These are phyloP conservation scores for Cliona cf. orientalis DNA, from an alignment of 37 sponge, comb jelly and placozoan species.

Conservation along the genomic window DNA sequence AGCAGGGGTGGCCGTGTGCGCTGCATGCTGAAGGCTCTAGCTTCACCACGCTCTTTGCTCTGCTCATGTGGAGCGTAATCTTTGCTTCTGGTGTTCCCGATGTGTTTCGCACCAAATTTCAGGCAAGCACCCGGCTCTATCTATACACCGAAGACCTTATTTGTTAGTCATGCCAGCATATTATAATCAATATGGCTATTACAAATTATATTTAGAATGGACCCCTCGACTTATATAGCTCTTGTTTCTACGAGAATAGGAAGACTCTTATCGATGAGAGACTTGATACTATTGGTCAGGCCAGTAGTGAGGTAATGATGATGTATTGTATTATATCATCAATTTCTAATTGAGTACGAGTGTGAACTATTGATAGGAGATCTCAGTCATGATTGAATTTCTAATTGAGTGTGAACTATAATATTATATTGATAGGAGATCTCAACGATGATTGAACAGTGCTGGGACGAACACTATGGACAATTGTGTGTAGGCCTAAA, in stretches of 20 bases:
- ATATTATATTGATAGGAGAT: constrained; percentile 40
- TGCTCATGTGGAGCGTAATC: constrained; percentile 81
- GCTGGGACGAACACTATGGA: constrained; percentile 58
- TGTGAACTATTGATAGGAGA: constrained; percentile 27
- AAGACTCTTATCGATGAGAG: constrained; percentile 54
- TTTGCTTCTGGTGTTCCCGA: constrained; percentile 62
- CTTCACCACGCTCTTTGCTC: constrained; percentile 61
- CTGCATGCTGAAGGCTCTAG: constrained; percentile 74
- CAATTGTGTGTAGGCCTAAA: constrained; percentile 52
- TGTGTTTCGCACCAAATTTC: constrained; percentile 75
- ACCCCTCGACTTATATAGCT: constrained; percentile 69
- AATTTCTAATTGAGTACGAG: no score
- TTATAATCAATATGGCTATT: neutral
- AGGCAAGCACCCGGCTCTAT: constrained; percentile 38
- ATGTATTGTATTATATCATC: neutral
- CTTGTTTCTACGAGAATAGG: constrained; percentile 61
- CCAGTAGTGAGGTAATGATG: constrained; percentile 43
- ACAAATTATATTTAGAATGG: constrained; percentile 35
- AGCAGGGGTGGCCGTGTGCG: constrained; percentile 58
- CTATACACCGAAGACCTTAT: neutral
- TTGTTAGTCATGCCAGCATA: neutral
- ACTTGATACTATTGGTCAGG: constrained; percentile 44
- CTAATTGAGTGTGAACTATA: no score
- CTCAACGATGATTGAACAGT: neutral
- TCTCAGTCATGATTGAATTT: constrained; percentile 22